Conservation (phyloP, 2,113 vertebrate species). For the Petrocephalus zakoni region DNA sequence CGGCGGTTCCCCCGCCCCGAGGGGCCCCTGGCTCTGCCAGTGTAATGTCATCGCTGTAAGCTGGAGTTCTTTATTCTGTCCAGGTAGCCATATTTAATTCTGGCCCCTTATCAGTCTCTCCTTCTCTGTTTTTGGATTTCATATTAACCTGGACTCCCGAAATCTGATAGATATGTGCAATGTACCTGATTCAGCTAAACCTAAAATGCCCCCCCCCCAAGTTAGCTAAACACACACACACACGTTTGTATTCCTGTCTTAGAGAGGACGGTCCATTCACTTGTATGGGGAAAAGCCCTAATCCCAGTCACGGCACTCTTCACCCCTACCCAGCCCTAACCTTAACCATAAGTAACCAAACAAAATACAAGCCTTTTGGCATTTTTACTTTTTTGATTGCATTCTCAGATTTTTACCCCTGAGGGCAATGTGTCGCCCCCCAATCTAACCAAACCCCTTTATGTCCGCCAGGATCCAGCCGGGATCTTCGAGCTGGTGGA, state of each 20-base stretch:
- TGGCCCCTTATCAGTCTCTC: background rate
- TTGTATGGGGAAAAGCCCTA: no score
- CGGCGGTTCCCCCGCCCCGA: background rate
- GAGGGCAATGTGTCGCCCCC: background rate
- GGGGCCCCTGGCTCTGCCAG: background rate
- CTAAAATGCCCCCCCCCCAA: background rate
- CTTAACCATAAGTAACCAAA: no score
- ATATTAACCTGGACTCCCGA: background rate
- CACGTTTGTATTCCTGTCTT: no score
- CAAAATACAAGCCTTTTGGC: no score
- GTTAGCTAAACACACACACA: background rate
- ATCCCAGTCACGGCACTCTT: no score
- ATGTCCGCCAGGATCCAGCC: constrained; percentile 69
- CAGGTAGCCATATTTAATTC: background rate
- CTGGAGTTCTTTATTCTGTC: background rate
- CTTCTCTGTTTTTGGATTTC: background rate
- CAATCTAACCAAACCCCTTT: background rate
- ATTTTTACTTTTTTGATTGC: no score
- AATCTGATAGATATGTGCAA: background rate
- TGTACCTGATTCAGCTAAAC: background rate
- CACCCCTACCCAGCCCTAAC: no score
- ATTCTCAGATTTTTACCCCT: no score
- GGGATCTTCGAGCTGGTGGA: constrained; percentile 88
- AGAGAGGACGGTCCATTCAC: no score
- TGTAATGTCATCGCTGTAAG: background rate